Base-by-base conservation (phyloP, 1,140 invertebrate species). In the Cyrtorhinus lividipennis region DNA sequence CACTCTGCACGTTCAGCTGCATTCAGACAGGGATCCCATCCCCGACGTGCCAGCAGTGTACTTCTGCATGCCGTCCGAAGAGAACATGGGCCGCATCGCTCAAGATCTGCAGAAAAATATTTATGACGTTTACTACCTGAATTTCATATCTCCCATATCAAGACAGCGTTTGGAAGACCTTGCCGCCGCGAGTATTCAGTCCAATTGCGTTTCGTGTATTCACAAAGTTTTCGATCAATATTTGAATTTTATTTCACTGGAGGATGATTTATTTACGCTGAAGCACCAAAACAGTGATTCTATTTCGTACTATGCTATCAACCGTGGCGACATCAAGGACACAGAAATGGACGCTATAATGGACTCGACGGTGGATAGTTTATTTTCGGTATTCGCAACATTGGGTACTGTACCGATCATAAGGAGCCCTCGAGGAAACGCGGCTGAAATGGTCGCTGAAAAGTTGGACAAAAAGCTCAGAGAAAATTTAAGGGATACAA, bases 21-120 rank as follows among this genome's bases (percentile, higher is more conserved):
- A 97, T 76, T 92, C 92, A 2, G 90, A 96, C 71, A 80, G 96
- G 67, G 95, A 98, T 75, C 79, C 88, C 5, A 94, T 99, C 68
- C 94, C 95, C 2, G 97, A 99, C 80, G 95, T 98, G 15, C 95
- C 96, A 66, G 95, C 93, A 10, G 86, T 99, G 56, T 99, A 99
- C 76, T 99, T 99, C 74, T 95, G 97, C 75, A 81, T 90, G 67
- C 95, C 97, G n/a, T 90, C 87, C 26, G 91, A 97, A 72, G 94
- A 99, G 74, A 99, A 99, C 78, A 80, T 99, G 24, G 86, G 86
- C 46, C 80, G 94, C 68, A 98, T 99, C 66, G 87, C 86, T 61
- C 89, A 95, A 77, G 92, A 95, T 74, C 82, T 98, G 63, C 84
- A 90, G 66, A 91, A 88, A 75, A 86, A 88, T 25, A 75, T 96